Evolutionary conservation across 2,888 invertebrate species (phyloP).

Genomic region (Macrosiphum euphorbiae): DNA sequence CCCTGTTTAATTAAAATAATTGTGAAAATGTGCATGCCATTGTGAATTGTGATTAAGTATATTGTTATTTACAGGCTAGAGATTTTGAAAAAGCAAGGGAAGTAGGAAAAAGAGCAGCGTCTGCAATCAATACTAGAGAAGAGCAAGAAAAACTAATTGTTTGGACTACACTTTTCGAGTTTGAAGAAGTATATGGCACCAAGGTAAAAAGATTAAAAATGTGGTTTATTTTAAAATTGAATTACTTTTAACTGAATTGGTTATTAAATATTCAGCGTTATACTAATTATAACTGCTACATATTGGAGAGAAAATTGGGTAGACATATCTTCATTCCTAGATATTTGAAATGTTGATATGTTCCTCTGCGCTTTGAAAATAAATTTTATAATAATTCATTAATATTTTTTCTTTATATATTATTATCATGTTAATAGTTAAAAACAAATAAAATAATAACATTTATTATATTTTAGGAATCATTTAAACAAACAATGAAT

Average conservation of each 20-base stretch:
- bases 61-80: slow-evolving; percentile 74
- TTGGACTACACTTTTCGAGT: slow-evolving; percentile 91
- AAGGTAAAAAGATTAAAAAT: slow-evolving; percentile 71
- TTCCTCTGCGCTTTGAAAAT: background rate
- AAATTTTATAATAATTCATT: background rate
- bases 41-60: background rate
- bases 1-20: background rate
- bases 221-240: background rate
- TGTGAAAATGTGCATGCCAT: background rate
- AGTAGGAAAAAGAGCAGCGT: slow-evolving; percentile 84
- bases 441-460: background rate
- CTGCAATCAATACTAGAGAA: slow-evolving; percentile 84
- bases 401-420: background rate
- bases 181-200: slow-evolving; percentile 88
- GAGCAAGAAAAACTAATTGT: slow-evolving; percentile 88
- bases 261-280: background rate
- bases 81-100: slow-evolving; percentile 92
- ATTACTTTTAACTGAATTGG: background rate
- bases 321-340: background rate
- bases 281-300: background rate
- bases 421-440: background rate
- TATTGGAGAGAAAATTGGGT: background rate
- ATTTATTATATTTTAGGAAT: slow-evolving; percentile 73
- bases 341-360: background rate
- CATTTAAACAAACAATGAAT: slow-evolving; percentile 80